Evolutionary conservation across 1,140 invertebrate species (phyloP).

Genomic region (Procambarus virginalis): DNA sequence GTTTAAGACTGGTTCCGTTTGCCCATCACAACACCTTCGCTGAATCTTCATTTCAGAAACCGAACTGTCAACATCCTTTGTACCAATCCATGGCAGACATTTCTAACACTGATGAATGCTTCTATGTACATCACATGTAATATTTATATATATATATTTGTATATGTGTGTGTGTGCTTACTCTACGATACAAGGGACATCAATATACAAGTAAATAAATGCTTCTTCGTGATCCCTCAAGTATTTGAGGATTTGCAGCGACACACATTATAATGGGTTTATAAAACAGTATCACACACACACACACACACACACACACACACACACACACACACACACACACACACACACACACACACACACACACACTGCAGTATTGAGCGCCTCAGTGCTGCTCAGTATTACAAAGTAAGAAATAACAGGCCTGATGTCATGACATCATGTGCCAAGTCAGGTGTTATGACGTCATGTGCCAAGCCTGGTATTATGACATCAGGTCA

Average conservation of each 20-base stretch:
- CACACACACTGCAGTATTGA: neutral
- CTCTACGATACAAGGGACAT: neutral
- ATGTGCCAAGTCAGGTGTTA: neutral
- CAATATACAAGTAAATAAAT: slow-evolving; percentile 3
- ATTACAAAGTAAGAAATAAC: neutral
- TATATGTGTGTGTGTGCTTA: neutral
- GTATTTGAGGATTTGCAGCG: neutral
- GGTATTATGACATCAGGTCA: neutral
- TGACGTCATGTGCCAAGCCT: too few species aligned
- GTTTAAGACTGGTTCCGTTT: neutral
- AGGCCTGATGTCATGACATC: neutral
- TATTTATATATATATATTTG: slow-evolving; percentile 2
- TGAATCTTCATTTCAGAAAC: neutral
- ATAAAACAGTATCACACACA: neutral
- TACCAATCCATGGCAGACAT: neutral
- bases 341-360: neutral
- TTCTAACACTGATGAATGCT: neutral
- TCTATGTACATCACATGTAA: slow-evolving; percentile 10
- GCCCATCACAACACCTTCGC: too few species aligned
- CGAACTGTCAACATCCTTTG: neutral
- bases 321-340: neutral
- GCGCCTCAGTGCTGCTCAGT: neutral
- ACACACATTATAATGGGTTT: neutral
- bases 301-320: neutral
- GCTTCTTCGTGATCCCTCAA: neutral